Percentiles rank a stretch among this genome's conserved stretches.
Evolutionary conservation across 2,797 vertebrate species (phyloP).

Genomic region (Thamnophis elegans): DNA sequence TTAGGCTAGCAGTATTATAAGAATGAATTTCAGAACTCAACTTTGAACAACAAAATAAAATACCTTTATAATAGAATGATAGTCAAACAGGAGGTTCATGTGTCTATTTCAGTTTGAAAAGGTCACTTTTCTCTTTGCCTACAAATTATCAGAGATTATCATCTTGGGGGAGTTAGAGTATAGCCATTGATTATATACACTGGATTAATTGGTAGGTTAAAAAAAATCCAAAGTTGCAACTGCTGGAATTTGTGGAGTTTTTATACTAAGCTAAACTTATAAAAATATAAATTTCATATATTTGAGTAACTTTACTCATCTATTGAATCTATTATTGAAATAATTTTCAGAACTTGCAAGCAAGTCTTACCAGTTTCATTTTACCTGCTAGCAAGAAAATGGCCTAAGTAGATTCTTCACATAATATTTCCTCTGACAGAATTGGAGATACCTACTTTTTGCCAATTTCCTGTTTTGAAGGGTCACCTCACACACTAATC

Average conservation of each 20-base stretch:
- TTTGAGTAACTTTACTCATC: neutral
- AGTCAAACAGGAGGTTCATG: neutral
- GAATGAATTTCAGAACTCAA: conserved; percentile 39
- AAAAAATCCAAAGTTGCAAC: neutral
- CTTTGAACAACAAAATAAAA: neutral
- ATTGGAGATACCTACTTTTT: neutral
- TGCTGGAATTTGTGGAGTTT: neutral
- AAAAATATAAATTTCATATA: neutral
- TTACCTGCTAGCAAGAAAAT: neutral
- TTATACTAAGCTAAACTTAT: neutral
- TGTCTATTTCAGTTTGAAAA: neutral
- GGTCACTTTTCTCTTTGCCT: no score
- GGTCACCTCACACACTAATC: neutral
- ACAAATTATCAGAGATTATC: neutral
- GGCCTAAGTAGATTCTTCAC: neutral
- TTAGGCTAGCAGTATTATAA: neutral
- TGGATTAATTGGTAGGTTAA: neutral
- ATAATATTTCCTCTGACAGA: neutral
- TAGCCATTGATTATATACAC: neutral
- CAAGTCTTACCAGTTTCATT: neutral
- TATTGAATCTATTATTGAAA: neutral
- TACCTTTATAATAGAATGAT: neutral
- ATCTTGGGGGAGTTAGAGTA: neutral
- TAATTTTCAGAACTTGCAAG: neutral
- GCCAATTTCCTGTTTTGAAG: neutral